phyloP scores from a whole-genome alignment of 2,113 vertebrate species.

The Nothoprocta perdicaria region DNA sequence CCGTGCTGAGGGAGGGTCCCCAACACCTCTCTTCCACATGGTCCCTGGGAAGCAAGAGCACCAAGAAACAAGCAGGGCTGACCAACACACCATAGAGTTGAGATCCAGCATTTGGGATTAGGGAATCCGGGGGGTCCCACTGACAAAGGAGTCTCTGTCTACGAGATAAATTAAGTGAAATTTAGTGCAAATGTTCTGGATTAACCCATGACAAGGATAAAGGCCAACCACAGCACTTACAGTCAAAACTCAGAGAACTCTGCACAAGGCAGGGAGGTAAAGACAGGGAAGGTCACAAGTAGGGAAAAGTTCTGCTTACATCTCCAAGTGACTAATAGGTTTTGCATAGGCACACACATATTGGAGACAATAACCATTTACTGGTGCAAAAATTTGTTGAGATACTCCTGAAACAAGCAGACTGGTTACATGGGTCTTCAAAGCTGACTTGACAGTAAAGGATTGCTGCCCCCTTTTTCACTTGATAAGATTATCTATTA shows the following conservation, averaged over 20 bases:
- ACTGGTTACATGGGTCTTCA: slow-evolving; percentile 19
- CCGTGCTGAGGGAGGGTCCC: neutral
- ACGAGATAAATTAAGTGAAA: neutral
- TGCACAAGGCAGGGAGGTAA: neutral
- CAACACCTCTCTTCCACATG: neutral
- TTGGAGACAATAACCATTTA: neutral
- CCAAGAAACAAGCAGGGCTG: neutral
- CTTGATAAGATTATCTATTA: slow-evolving; percentile 53
- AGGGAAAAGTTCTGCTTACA: neutral
- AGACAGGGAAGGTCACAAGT: neutral
- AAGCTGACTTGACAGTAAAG: slow-evolving; percentile 46
- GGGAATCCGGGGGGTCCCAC: neutral
- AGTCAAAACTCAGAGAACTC: neutral
- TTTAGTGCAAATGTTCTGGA: rapidly evolving
- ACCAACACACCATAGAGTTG: neutral
- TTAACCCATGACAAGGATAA: neutral
- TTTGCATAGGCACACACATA: neutral
- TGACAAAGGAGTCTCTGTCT: rapidly evolving
- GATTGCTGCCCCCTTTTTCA: neutral
- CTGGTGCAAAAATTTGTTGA: neutral
- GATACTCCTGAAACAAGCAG: neutral
- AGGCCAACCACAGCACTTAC: neutral
- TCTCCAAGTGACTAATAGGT: neutral
- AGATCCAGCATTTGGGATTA: neutral
- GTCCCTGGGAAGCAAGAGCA: neutral